phyloP scores from a whole-genome alignment of 1,140 invertebrate genomes.

The Laupala kohalensis region DNA sequence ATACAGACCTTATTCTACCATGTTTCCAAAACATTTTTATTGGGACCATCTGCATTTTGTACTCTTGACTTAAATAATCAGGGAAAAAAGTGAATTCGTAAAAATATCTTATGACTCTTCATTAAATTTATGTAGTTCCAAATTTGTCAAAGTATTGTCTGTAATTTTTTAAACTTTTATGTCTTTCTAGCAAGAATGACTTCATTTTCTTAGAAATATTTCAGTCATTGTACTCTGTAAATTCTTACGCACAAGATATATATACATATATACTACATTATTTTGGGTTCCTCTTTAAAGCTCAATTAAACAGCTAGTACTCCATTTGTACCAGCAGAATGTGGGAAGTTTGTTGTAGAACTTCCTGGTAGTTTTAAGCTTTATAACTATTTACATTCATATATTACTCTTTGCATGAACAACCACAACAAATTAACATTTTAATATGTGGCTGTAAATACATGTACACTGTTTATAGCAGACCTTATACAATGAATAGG shows the following conservation, averaged over 20 bases:
- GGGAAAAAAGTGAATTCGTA: background rate
- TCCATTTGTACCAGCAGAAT: background rate
- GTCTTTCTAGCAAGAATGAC: too few species aligned
- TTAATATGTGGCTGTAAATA: background rate
- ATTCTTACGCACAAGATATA: too few species aligned
- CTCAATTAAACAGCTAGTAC: background rate
- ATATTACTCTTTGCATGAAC: background rate
- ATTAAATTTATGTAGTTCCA: too few species aligned
- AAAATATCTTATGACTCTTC: too few species aligned
- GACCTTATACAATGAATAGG: background rate
- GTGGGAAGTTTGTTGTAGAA: background rate
- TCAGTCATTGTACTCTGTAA: too few species aligned
- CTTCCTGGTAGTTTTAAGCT: background rate
- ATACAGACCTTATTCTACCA: background rate
- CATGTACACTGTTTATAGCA: too few species aligned
- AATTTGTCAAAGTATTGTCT: too few species aligned
- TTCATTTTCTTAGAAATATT: background rate
- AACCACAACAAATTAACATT: background rate
- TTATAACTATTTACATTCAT: background rate
- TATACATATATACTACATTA: too few species aligned
- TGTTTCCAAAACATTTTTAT: background rate
- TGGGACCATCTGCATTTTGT: background rate
- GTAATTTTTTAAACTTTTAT: too few species aligned
- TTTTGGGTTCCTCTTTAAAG: too few species aligned
- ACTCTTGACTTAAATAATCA: background rate